These are phyloP conservation scores for Patella caerulea DNA, from an alignment of 2,888 invertebrate species.

Conservation along the genomic window DNA sequence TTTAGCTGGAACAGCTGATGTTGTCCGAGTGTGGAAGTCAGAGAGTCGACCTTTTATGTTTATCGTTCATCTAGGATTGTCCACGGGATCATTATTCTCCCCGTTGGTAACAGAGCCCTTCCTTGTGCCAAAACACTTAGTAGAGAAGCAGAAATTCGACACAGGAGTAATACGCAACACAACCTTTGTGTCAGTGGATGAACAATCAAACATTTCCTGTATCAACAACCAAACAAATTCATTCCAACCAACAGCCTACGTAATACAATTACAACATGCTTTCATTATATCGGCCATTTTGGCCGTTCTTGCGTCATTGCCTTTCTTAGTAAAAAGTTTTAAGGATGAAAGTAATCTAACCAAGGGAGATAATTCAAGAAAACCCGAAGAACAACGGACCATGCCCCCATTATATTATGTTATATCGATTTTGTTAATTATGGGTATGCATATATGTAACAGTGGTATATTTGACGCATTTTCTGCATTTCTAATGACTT, in stretches of 20 bases:
- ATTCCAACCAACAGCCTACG: background rate
- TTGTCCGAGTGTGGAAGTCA: background rate
- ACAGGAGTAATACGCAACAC: background rate
- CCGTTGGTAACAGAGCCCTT: background rate
- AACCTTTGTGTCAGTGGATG: background rate
- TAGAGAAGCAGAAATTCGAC: background rate
- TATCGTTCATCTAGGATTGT: background rate
- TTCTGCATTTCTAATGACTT: background rate
- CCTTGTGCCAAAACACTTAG: background rate
- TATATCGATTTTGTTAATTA: background rate
- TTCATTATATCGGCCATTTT: background rate
- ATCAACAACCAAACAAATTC: background rate
- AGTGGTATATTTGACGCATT: background rate
- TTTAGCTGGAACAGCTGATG: background rate
- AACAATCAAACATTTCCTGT: no score
- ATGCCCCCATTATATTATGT: background rate
- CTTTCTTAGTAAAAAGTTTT: background rate
- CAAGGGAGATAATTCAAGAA: background rate
- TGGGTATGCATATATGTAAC: constrained; percentile 3
- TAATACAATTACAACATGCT: background rate
- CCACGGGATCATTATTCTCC: background rate
- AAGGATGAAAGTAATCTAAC: background rate
- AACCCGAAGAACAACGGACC: background rate
- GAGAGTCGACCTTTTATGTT: background rate
- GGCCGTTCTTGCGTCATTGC: background rate